These are phyloP conservation scores for Zootoca vivipara DNA, from an alignment of 2,113 vertebrate genomes.

Conservation along the genomic window DNA sequence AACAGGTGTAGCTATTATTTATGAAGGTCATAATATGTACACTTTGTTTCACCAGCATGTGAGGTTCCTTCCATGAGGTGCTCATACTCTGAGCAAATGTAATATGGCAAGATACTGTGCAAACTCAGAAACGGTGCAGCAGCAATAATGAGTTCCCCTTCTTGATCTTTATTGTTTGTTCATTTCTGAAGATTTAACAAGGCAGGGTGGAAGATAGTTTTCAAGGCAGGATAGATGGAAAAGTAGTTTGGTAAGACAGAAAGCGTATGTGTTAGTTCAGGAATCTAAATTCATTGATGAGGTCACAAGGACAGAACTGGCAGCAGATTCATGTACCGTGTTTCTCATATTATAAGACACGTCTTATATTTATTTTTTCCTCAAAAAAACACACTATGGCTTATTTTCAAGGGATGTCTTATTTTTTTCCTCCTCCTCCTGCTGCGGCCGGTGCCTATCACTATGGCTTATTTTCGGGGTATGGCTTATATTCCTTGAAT, in stretches of 20 bases:
- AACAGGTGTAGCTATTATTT: background rate
- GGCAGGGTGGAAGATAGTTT: slow-evolving; percentile 8
- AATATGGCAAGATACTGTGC: background rate
- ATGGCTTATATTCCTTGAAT: too few species aligned
- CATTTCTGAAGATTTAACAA: slow-evolving; percentile 34
- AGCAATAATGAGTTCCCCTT: background rate
- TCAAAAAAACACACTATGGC: too few species aligned
- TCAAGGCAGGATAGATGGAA: background rate
- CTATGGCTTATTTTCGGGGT: too few species aligned
- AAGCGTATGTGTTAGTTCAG: slow-evolving; percentile 21
- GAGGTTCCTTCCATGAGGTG: background rate
- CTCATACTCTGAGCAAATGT: slow-evolving; percentile 12
- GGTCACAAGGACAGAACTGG: background rate
- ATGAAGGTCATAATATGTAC: background rate
- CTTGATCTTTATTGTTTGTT: slow-evolving; percentile 30
- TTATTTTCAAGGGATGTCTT: too few species aligned
- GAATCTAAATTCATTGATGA: background rate
- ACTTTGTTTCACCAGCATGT: background rate
- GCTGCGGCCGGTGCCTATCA: too few species aligned
- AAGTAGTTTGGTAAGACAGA: slow-evolving; percentile 18
- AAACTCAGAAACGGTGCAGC: slow-evolving; percentile 28
- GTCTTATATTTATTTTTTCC: too few species aligned
- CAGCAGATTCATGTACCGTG: accelerated
- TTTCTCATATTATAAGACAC: too few species aligned
- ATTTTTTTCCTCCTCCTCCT: too few species aligned